Evolutionary conservation across 2,113 vertebrate genomes (phyloP).

Genomic region (Salvelinus sp.): DNA sequence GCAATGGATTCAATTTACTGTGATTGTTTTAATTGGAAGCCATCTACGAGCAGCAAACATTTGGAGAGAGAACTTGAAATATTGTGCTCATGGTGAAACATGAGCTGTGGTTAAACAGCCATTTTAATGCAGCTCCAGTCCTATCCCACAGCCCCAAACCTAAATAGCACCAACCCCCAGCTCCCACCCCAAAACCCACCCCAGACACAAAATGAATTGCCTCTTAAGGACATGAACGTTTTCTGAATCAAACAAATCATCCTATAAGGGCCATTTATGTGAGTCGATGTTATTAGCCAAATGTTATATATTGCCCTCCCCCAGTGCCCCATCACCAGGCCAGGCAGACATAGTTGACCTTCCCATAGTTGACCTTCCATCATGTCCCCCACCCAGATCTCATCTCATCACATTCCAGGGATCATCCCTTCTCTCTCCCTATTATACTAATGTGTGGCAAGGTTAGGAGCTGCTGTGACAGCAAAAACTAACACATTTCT

Average conservation of each 20-base stretch:
- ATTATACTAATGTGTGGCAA: neutral
- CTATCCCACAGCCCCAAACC: too few species aligned
- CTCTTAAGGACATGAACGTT: too few species aligned
- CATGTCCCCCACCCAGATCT: conserved; percentile 45
- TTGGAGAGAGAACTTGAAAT: conserved; percentile 23
- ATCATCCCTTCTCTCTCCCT: conserved; percentile 33
- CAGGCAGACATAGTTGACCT: conserved; percentile 15
- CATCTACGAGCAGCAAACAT: conserved; percentile 54
- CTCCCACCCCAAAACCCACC: too few species aligned
- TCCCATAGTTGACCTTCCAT: conserved; percentile 47
- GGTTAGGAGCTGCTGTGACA: neutral
- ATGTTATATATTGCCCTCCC: conserved; percentile 5
- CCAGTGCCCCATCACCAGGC: neutral
- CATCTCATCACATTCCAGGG: conserved; percentile 37
- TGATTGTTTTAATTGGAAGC: conserved; percentile 49
- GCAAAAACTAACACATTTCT: too few species aligned
- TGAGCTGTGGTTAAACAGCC: neutral
- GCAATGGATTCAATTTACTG: conserved; percentile 48
- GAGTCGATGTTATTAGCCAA: conserved; percentile 16
- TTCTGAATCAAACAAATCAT: neutral
- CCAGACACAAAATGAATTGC: too few species aligned
- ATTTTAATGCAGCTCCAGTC: too few species aligned
- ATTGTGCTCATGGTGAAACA: conserved; percentile 4
- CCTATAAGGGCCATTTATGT: conserved; percentile 1
- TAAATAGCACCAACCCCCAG: too few species aligned